Conservation (phyloP, 1,140 invertebrate genomes). For the Colletes gigas region DNA sequence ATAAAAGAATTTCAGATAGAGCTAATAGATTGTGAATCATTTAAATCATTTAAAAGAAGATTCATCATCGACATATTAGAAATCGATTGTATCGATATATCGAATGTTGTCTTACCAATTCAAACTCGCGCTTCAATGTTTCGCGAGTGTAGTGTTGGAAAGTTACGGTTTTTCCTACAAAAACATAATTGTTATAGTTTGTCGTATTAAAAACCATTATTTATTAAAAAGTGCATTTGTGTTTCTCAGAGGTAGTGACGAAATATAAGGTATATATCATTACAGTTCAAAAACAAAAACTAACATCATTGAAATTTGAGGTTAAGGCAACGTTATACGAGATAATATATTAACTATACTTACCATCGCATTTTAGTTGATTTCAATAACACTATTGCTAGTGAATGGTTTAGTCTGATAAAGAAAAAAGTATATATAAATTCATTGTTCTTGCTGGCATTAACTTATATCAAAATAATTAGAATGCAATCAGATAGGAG, state of each 20-base stretch:
- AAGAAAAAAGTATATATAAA: background rate
- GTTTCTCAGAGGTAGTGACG: conserved; percentile 77
- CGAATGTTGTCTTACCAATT: background rate
- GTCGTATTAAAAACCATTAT: background rate
- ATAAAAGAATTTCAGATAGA: conserved; percentile 71
- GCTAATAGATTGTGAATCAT: conserved; percentile 70
- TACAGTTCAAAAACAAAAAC: conserved; percentile 53
- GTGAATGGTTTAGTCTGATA: background rate
- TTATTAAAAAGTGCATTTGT: background rate
- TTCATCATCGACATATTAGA: conserved; percentile 6
- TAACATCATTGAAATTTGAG: conserved; percentile 66
- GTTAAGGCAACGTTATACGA: background rate
- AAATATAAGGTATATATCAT: conserved; percentile 63
- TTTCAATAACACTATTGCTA: background rate
- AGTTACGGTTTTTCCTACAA: background rate
- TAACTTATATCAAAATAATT: background rate
- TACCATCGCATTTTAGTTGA: background rate
- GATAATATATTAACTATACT: background rate
- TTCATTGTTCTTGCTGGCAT: background rate
- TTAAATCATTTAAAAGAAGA: background rate
- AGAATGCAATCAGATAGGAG: conserved; percentile 70
- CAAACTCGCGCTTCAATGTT: too few species aligned
- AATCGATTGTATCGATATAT: too few species aligned
- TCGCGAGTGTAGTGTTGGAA: too few species aligned
- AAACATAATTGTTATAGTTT: background rate